phyloP scores from a whole-genome alignment of 2,113 vertebrate genomes.

The Campylomormyrus tamandua region DNA sequence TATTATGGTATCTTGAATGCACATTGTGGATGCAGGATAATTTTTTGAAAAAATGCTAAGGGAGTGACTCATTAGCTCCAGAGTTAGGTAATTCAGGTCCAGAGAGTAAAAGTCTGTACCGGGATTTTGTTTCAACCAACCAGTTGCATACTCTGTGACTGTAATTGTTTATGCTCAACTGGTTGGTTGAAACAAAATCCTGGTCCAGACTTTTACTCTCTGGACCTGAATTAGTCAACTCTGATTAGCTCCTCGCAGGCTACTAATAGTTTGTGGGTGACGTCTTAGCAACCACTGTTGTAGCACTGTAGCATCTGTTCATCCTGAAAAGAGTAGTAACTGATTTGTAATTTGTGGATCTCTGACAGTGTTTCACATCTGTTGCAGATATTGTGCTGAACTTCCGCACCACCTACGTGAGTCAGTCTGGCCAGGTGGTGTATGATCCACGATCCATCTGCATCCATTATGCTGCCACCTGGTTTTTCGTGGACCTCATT shows the following conservation, averaged over 20 bases:
- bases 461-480: slow-evolving; percentile 80
- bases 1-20: neutral
- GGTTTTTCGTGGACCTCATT: slow-evolving; percentile 86
- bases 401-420: slow-evolving; percentile 77
- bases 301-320: neutral
- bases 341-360: neutral
- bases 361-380: neutral
- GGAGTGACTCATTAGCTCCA: too few relatives aligned
- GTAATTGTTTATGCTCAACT: too few relatives aligned
- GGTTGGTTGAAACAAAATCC: too few relatives aligned
- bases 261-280: neutral
- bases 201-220: too few relatives aligned
- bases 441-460: slow-evolving; percentile 78
- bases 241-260: neutral
- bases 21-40: neutral
- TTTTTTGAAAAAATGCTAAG: neutral
- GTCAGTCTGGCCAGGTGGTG: slow-evolving; percentile 83
- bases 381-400: slow-evolving; percentile 76
- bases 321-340: neutral
- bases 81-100: too few relatives aligned
- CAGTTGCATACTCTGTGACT: too few relatives aligned
- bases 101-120: too few relatives aligned
- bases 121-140: too few relatives aligned
- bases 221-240: neutral
- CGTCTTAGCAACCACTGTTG: neutral